Evolutionary conservation across 2,888 invertebrate genomes (phyloP), one percentile per base, ranked within the genome.

Genomic region (Drosophila histrio): DNA sequence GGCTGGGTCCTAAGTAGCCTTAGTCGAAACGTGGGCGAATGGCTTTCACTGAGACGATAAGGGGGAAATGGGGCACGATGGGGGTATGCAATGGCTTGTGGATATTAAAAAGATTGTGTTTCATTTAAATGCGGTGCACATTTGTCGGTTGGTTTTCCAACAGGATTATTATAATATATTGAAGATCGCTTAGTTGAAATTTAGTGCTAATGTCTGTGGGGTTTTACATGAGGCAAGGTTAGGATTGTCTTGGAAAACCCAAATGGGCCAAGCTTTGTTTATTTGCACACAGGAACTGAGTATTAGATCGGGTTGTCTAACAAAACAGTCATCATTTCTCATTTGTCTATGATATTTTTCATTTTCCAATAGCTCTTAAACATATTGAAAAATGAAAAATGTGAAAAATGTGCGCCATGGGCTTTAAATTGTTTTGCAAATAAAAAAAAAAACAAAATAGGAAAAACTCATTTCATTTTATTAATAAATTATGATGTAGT

Each of bases 401-500:
- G 78, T 78, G 74, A 83, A 76, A 74, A 76, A 83, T 81, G 77
- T 53, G 79, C 71, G 69, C 70, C 69, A 50, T 19, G 88, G 85
- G 88, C 72, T 73, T 88, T 79, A 62, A 69, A 73, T 59, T 64
- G 24, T 47, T 28, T 21, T 30, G 1, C 30, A 9, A 3, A 13
- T 21, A 34, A 15, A 13, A 11, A 53, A 47, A 57, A 43, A 30
- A 50, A 53, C 62, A 58, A 58, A 61, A 58, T 54, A 54, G 63
- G 61, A 64, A 76, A 83, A 83, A 75, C 74, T 85, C 73, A 79
- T 83, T 89, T 85, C 73, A 53, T 71, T 70, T 76, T 82, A 73
- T 89, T 77, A 90, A 88, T 90, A 88, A 90, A 89, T 90, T 89
- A 90, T 88, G 87, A 80, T 77, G 64, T 56, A 68, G 64, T 26